phyloP scores from a whole-genome alignment of 2,797 vertebrate species.

The Aphelocoma californica region DNA sequence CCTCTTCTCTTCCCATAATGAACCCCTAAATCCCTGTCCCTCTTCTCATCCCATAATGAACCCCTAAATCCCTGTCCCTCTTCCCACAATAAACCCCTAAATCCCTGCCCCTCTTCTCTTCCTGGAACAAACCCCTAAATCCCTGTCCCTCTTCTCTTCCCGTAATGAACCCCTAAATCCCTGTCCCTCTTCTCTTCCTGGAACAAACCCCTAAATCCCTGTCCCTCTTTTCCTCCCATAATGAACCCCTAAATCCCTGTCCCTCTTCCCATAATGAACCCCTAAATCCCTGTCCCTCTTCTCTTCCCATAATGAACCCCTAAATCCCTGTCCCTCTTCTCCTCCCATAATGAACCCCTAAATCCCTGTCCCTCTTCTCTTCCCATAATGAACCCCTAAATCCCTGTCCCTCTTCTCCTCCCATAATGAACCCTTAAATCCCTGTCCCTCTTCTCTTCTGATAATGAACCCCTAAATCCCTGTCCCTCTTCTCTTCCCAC shows the following conservation, averaged over 20 bases:
- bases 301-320: fast-evolving
- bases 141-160: no score
- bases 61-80: neutral
- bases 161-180: no score
- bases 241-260: neutral
- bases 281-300: neutral
- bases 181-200: no score
- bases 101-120: neutral
- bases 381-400: no score
- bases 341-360: no score
- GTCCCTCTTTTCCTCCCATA: neutral
- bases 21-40: neutral
- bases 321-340: neutral
- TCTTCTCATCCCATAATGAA: neutral
- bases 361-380: no score
- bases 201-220: no score
- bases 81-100: fast-evolving
- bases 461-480: no score
- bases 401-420: no score
- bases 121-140: no score
- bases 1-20: neutral
- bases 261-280: neutral
- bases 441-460: neutral
- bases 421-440: no score
- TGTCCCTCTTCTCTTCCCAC: neutral